These are phyloP conservation scores for Apolygus lucorum DNA, from an alignment of 1,140 invertebrate species.

Conservation along the genomic window DNA sequence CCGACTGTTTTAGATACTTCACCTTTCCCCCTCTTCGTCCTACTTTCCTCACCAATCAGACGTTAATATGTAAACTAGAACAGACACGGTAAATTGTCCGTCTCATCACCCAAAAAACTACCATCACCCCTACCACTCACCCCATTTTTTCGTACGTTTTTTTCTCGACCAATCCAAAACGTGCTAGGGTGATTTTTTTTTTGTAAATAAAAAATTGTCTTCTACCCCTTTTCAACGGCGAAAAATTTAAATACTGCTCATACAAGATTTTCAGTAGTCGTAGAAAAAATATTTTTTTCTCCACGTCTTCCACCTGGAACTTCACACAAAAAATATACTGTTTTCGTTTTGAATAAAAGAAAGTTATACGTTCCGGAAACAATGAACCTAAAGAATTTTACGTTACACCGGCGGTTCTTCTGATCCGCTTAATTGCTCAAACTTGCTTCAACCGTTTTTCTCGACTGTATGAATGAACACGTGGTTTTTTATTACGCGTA, in stretches of 20 bases:
- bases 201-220: neutral
- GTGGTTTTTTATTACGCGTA: too few relatives aligned
- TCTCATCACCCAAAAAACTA: neutral
- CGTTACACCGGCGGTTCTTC: too few relatives aligned
- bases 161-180: too few relatives aligned
- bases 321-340: too few relatives aligned
- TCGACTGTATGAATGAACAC: too few relatives aligned
- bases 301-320: too few relatives aligned
- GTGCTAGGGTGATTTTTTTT: neutral
- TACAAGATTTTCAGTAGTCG: neutral
- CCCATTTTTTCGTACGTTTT: neutral
- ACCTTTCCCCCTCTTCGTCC: neutral
- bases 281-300: neutral
- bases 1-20: neutral
- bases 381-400: too few relatives aligned
- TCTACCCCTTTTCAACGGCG: neutral
- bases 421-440: too few relatives aligned
- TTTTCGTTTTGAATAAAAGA: too few relatives aligned
- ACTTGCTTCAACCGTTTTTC: too few relatives aligned
- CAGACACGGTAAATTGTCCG: conserved; percentile 12
- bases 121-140: neutral
- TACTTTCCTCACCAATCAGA: neutral
- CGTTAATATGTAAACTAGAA: conserved; percentile 13
- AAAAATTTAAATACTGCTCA: neutral
- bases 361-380: too few relatives aligned